Conservation (phyloP, 2,797 vertebrate species). For the Intellagama lesueurii region DNA sequence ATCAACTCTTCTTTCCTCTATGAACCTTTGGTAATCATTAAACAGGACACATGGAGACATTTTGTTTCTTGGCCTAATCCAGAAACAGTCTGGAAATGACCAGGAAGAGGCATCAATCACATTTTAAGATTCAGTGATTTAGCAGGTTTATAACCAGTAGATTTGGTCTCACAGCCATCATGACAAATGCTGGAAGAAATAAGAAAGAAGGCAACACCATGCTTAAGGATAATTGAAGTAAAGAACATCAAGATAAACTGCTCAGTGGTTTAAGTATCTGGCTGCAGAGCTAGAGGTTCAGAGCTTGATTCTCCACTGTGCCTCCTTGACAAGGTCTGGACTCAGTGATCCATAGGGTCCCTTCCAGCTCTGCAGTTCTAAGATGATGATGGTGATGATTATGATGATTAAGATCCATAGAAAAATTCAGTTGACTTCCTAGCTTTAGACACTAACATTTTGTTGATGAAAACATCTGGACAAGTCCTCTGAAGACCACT, state of each 20-base stretch:
- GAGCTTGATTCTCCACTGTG: too few species aligned
- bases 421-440: not conserved
- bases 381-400: too few species aligned
- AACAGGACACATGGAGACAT: not conserved
- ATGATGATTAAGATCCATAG: not conserved
- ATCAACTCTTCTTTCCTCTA: not conserved
- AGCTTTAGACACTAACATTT: not conserved
- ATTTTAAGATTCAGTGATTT: not conserved
- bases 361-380: too few species aligned
- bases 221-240: not conserved
- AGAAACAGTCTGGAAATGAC: not conserved
- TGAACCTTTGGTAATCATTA: not conserved
- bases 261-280: too few species aligned
- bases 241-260: not conserved
- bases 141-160: not conserved
- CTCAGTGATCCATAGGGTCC: too few species aligned
- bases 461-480: constrained; percentile 18
- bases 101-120: not conserved
- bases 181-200: not conserved
- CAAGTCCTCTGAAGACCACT: not conserved
- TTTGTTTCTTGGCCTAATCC: not conserved
- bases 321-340: too few species aligned
- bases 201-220: not conserved
- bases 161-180: not conserved
- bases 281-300: too few species aligned